Evolutionary conservation across 35 echinoderm and acorn worm species (phyloP).

Genomic region (Anneissia japonica): DNA sequence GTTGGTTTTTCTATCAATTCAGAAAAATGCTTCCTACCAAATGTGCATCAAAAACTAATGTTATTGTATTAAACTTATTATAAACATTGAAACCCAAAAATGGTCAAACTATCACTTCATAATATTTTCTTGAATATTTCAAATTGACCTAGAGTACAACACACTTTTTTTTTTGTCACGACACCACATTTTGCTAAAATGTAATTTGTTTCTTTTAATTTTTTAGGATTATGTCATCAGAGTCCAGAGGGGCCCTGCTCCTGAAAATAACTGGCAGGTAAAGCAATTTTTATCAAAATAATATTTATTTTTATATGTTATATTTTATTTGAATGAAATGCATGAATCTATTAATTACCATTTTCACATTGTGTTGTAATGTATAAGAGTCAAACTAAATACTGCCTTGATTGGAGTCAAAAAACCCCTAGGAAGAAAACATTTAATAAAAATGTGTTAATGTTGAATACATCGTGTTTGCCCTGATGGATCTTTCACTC

Average conservation of each 20-base stretch:
- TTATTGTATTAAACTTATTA: too few species aligned
- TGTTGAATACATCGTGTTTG: not conserved
- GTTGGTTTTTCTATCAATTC: too few species aligned
- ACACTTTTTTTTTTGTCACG: not conserved
- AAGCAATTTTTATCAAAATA: constrained; percentile 1
- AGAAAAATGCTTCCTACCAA: too few species aligned
- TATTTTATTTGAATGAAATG: not conserved
- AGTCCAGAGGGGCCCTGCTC: constrained; percentile 80
- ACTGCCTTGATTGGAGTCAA: not conserved
- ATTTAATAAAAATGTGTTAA: not conserved
- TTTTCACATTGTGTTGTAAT: not conserved
- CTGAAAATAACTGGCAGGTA: constrained; percentile 98
- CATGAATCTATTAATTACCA: not conserved
- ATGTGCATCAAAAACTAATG: too few species aligned
- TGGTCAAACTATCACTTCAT: too few species aligned
- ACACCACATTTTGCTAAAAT: not conserved
- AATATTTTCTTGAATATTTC: not conserved
- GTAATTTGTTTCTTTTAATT: not conserved
- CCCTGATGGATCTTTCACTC: too few species aligned
- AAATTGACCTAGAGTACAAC: not conserved
- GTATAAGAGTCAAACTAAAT: not conserved
- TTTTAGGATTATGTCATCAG: constrained; percentile 96
- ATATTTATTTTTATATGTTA: not conserved
- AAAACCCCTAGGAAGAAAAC: not conserved
- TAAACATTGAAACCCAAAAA: too few species aligned